A percentile compares a stretch with the other conserved stretches of the same genome.
Conservation (phyloP, 1,140 invertebrate genomes). For the Pseudobourletiella spinata region DNA sequence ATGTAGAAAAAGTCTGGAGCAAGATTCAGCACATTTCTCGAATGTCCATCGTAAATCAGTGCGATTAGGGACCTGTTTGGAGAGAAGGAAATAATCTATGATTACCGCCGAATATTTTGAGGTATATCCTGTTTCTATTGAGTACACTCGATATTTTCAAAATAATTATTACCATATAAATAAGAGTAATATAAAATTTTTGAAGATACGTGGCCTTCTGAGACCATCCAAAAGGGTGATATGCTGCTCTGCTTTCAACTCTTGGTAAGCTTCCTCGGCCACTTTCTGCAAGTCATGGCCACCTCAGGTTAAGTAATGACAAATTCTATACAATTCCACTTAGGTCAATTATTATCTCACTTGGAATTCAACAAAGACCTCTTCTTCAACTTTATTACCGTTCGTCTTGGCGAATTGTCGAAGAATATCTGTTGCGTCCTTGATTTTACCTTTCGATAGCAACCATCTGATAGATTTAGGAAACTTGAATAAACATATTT, state of each 20-base stretch:
- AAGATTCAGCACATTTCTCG: slow-evolving; percentile 26
- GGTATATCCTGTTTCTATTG: no score
- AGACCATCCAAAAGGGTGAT: slow-evolving; percentile 72
- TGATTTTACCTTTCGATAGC: slow-evolving; percentile 66
- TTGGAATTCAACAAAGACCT: slow-evolving; percentile 61
- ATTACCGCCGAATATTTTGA: no score
- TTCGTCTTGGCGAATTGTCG: slow-evolving; percentile 71
- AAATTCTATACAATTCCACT: background rate
- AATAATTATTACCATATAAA: slow-evolving; percentile 54
- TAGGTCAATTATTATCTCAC: slow-evolving; percentile 42
- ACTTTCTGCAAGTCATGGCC: slow-evolving; percentile 9
- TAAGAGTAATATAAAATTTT: slow-evolving; percentile 62
- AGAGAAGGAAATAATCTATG: slow-evolving; percentile 2
- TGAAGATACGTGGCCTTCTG: slow-evolving; percentile 58
- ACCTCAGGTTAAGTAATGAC: no score
- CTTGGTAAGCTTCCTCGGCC: slow-evolving; percentile 38
- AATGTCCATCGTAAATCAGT: slow-evolving; percentile 53
- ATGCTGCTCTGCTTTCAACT: slow-evolving; percentile 53
- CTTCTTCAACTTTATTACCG: slow-evolving; percentile 58
- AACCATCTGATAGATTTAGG: no score
- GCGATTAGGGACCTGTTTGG: slow-evolving; percentile 66
- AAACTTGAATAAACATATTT: no score
- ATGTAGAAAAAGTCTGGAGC: slow-evolving; percentile 59
- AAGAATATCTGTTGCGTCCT: slow-evolving; percentile 65
- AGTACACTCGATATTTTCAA: no score